Evolutionary conservation across 1,140 invertebrate genomes (phyloP).

Genomic region (Yoshiicerus persimilis): DNA sequence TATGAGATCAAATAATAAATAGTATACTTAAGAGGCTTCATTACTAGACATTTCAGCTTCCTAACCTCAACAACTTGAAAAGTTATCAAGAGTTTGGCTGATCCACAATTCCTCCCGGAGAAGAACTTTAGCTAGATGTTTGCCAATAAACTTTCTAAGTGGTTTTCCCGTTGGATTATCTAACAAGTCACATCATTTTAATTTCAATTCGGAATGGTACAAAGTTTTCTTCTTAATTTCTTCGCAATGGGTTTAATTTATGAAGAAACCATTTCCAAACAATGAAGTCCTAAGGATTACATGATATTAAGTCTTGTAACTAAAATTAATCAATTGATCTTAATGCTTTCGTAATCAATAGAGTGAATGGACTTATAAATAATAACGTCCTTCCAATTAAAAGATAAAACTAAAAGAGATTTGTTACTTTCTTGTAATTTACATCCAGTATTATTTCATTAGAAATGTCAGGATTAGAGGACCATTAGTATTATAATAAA

Average conservation of each 20-base stretch:
- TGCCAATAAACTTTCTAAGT: not conserved
- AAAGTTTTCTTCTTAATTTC: not conserved
- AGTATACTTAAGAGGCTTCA: not conserved
- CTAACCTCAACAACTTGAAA: not conserved
- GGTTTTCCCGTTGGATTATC: not conserved
- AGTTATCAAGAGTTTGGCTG: not conserved
- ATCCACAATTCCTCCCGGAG: not conserved
- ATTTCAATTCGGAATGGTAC: not conserved
- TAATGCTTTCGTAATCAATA: not conserved
- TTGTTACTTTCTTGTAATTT: too few species aligned
- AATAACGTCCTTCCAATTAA: not conserved
- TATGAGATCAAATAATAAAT: not conserved
- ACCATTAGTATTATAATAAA: too few species aligned
- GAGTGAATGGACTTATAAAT: not conserved
- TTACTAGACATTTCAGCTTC: not conserved
- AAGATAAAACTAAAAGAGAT: not conserved
- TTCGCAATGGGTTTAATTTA: not conserved
- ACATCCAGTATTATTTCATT: too few species aligned
- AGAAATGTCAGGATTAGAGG: too few species aligned
- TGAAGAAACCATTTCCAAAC: not conserved
- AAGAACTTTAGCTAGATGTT: not conserved
- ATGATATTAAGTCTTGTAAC: not conserved
- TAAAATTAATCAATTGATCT: not conserved
- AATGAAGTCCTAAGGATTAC: not conserved
- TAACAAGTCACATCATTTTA: not conserved